These are phyloP conservation scores for Pangasius mekongensis DNA, from an alignment of 2,797 vertebrate genomes.

Conservation along the genomic window DNA sequence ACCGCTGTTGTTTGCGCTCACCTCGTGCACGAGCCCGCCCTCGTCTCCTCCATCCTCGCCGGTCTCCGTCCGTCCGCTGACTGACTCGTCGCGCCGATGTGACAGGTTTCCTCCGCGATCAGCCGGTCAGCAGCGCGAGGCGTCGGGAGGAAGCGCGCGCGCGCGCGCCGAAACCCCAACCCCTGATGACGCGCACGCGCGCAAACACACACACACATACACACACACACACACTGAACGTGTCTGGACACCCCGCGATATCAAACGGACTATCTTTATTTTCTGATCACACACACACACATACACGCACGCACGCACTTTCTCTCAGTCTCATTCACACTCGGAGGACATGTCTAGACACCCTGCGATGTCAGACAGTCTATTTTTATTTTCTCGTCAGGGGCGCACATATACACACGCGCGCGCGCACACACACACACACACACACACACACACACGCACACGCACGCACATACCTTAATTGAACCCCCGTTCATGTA, in stretches of 20 bases:
- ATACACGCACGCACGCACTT: neutral
- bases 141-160: constrained; percentile 18
- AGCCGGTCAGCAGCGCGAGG: constrained; percentile 8
- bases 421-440: neutral
- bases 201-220: neutral
- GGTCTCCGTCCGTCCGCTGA: constrained; percentile 54
- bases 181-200: constrained; percentile 6
- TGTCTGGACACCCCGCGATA: constrained; percentile 14
- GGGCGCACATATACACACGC: neutral
- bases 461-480: neutral
- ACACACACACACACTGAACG: neutral
- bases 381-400: constrained; percentile 32
- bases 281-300: constrained; percentile 10
- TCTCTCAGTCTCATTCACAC: neutral
- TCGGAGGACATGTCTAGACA: constrained; percentile 31
- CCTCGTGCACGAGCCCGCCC: constrained; percentile 49
- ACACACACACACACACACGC: neutral
- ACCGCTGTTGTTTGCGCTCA: constrained; percentile 23
- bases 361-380: constrained; percentile 26
- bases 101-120: constrained; percentile 14
- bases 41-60: constrained; percentile 31
- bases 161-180: constrained; percentile 15
- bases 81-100: constrained; percentile 46
- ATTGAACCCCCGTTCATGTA: neutral
- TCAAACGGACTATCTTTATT: constrained; percentile 20